Evolutionary conservation across 2,113 vertebrate species (phyloP).

Genomic region (Kryptolebias marmoratus): DNA sequence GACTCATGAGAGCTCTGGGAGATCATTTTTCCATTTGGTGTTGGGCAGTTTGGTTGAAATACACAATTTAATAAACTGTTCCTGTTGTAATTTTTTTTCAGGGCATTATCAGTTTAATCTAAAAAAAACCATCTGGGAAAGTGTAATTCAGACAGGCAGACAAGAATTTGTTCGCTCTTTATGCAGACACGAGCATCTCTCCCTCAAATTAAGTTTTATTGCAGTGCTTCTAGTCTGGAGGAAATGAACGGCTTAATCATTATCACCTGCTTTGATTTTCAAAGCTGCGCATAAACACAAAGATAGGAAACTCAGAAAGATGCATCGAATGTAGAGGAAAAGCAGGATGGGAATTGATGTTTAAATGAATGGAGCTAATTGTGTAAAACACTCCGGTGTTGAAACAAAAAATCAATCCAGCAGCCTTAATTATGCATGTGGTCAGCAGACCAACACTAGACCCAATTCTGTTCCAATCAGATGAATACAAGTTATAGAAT

Average conservation of each 20-base stretch:
- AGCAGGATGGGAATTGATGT: conserved; percentile 37
- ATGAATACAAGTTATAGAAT: conserved; percentile 16
- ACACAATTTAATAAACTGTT: conserved; percentile 42
- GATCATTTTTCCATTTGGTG: conserved; percentile 28
- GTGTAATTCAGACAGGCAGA: conserved; percentile 30
- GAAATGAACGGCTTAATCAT: conserved; percentile 44
- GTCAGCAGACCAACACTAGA: not conserved
- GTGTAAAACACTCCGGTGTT: conserved; percentile 40
- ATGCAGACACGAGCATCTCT: conserved; percentile 41
- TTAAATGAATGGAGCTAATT: conserved; percentile 62
- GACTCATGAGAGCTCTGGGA: conserved; percentile 52
- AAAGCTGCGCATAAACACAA: conserved; percentile 12
- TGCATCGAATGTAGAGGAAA: conserved; percentile 9
- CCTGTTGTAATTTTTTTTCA: conserved; percentile 30
- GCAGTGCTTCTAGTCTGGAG: conserved; percentile 31
- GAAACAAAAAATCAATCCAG: conserved; percentile 13
- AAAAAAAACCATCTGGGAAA: conserved; percentile 50
- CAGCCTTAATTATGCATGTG: not conserved
- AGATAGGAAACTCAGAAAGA: conserved; percentile 11
- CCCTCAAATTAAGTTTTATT: conserved; percentile 50
- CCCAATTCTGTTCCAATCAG: not conserved
- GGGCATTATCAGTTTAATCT: conserved; percentile 47
- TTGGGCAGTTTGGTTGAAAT: conserved; percentile 22
- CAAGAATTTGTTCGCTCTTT: conserved; percentile 36
- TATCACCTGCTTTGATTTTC: conserved; percentile 41